Base-by-base conservation (phyloP, 2,113 vertebrate genomes). In the Epinephelus moara region DNA sequence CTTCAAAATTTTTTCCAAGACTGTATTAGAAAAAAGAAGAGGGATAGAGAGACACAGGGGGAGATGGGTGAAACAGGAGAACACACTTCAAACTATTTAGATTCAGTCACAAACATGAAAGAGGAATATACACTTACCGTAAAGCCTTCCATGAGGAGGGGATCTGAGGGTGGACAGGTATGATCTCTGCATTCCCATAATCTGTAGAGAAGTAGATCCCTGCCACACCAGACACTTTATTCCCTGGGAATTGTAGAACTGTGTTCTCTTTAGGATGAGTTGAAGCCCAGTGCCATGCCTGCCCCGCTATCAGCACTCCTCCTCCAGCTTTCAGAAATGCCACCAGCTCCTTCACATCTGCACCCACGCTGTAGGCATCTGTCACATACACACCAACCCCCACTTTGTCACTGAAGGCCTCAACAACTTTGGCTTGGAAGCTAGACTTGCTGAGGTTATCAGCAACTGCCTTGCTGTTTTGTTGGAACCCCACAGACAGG, bases 121-220 rank as follows among this genome's bases (percentile, higher is more conserved):
- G 2, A 15, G 8, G 18, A n/a, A 11, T 23, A 23, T 25, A 9
- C 15, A 96, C 97, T 97, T 82, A 98, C 96, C 75, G 89, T 6
- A 96, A 85, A 76, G 93, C 71, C 70, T 96, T 93, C 17, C 96
- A 96, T 63, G 95, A 96, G 18, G 94, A 94, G 42, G 97, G 95
- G 88, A 98, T 96, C 70, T 97, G 92, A 82, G 87, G 93, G 10
- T 95, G 92, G 0, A 98, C 94, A 49, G 95, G 92, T 66, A 96
- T 92, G 60, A 89, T 8, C 4, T 96, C 96, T 2, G 60, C 85
- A 25, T 94, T 88, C 4, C 91, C 96, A 0, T 69, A 0, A 0
- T 93, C 95, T 42, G 94, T 93, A 0, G 97, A 96, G 87, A 98
- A 97, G 85, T 97, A 97, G 47, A 98, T 93, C 0, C 97, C 97